Evolutionary conservation across 2,113 vertebrate genomes (phyloP).

Genomic region (Archilochus colubris): DNA sequence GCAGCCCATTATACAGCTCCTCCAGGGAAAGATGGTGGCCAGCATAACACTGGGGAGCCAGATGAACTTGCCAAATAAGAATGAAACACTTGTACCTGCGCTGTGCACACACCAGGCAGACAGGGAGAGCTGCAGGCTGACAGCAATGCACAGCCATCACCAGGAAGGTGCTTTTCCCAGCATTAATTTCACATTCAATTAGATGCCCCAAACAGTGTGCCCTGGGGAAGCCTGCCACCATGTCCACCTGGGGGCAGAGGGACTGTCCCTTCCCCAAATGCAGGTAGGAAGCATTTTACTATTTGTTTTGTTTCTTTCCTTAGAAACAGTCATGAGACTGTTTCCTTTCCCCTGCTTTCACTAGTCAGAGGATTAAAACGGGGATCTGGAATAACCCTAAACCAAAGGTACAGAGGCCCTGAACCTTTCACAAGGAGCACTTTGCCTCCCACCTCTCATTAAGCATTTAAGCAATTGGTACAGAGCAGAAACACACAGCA

Average conservation of each 20-base stretch:
- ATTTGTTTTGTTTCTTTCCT: background rate
- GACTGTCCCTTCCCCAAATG: fast-evolving
- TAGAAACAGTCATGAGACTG: background rate
- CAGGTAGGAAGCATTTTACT: fast-evolving
- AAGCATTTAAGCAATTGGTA: background rate
- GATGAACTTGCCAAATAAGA: background rate
- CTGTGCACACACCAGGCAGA: fast-evolving
- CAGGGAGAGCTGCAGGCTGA: background rate
- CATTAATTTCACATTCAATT: background rate
- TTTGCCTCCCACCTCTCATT: background rate
- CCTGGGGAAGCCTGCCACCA: background rate
- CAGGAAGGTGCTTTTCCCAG: background rate
- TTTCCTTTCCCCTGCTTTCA: background rate
- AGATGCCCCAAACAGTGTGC: background rate
- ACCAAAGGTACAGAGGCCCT: background rate
- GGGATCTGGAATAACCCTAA: background rate
- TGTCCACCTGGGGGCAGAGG: background rate
- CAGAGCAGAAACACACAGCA: background rate
- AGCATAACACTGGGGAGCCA: fast-evolving
- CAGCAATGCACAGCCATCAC: background rate
- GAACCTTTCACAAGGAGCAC: background rate
- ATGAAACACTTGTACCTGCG: fast-evolving
- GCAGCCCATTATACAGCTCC: background rate
- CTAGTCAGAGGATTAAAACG: background rate
- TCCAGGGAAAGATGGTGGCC: background rate